Evolutionary conservation across 2,888 invertebrate species (phyloP).

Genomic region (Taenaris catops): DNA sequence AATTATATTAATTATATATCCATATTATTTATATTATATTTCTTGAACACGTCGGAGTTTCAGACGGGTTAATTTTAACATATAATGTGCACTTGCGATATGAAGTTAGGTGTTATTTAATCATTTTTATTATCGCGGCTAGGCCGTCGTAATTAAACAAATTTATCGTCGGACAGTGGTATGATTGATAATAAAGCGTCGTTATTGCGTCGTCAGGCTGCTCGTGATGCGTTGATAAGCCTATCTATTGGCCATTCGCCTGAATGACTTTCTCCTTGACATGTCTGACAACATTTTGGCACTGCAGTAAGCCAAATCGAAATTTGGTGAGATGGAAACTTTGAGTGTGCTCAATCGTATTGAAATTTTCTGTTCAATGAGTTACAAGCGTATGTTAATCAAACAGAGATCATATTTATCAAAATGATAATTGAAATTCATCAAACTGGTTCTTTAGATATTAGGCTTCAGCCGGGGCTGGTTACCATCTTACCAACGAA

Average conservation of each 20-base stretch:
- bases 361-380: constrained; percentile 39
- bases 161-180: constrained; percentile 34
- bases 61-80: too few species aligned
- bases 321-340: constrained; percentile 50
- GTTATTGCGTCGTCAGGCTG: constrained; percentile 32
- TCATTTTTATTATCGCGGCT: constrained; percentile 3
- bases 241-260: constrained; percentile 56
- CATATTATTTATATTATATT: too few species aligned
- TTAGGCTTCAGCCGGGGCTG: too few species aligned
- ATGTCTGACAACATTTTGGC: constrained; percentile 33
- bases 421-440: too few species aligned
- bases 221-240: constrained; percentile 45
- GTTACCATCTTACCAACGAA: too few species aligned
- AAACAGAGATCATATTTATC: constrained; percentile 8
- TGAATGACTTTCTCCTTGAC: constrained; percentile 43
- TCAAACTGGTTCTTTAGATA: too few species aligned
- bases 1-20: too few species aligned
- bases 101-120: constrained; percentile 4
- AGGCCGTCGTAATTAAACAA: constrained; percentile 18
- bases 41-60: too few species aligned
- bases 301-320: constrained; percentile 33
- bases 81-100: constrained; percentile 1
- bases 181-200: constrained; percentile 39
- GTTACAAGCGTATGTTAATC: constrained; percentile 19
- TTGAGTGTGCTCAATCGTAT: constrained; percentile 39